Evolutionary conservation across 2,113 vertebrate species (phyloP), one percentile per base, ranked within the genome.

Genomic region (Pipa parva): DNA sequence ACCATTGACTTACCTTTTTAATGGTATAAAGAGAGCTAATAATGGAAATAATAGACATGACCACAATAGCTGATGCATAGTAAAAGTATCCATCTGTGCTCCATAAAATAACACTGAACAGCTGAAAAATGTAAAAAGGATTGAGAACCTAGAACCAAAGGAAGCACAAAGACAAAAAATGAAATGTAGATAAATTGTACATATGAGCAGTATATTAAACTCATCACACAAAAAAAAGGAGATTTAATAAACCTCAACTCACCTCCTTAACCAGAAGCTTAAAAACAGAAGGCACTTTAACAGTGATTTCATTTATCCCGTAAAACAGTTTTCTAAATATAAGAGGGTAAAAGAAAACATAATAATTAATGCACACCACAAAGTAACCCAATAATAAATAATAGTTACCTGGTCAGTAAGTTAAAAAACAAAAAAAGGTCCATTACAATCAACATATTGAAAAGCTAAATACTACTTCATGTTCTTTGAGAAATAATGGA

Each of bases 261-360:
- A 99, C 97, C 95, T 99, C 97, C 84, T 99, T 98, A 85, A 98
- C 90, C 80, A 99, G 90, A 86, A 99, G 95, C 85, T 98, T 98
- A 88, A 97, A 94, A 89, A 96, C 78, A 79, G 95, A 99, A 97
- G 97, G 97, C 93, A 99, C 97, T 97, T 97, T 97, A 85, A 99
- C 95, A 80, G 88, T 81, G 74, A 99, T 97, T 88, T 97, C 95
- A 87, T 99, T 99, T 80, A 93, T 80, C 85, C 97, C 95, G 74
- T 95, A 99, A 88, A 97, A 95, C 73, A 92, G 81, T 86, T 83
- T 95, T 85, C 97, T 98, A 74, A 58, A 74, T 86, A 15, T 67
- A 71, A 71, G 63, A 60, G 59, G 17, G 54, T 2, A 54, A 55
- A 26, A 17, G 26, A 60, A 52, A 62, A 17, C 17, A 56, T 22